phyloP scores from a whole-genome alignment of 2,888 invertebrate species.

The Venusia cambrica region DNA sequence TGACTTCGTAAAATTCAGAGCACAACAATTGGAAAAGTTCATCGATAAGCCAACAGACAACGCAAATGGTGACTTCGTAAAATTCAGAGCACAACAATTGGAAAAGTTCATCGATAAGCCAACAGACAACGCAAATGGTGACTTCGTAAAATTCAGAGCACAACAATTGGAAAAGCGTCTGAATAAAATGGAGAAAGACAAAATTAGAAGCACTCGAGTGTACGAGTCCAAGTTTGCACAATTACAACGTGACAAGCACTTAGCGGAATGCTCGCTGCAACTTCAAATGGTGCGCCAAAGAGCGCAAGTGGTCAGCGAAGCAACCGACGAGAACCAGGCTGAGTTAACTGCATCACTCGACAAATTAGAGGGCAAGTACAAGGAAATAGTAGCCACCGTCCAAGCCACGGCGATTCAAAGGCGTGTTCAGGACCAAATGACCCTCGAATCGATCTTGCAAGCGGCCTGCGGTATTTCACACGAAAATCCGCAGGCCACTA shows the following conservation, averaged over 20 bases:
- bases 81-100: slow-evolving; percentile 42
- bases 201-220: slow-evolving; percentile 46
- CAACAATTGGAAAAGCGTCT: slow-evolving; percentile 59
- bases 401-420: slow-evolving; percentile 69
- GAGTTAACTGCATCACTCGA: slow-evolving; percentile 55
- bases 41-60: slow-evolving; percentile 44
- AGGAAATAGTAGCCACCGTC: slow-evolving; percentile 65
- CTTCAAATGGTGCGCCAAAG: slow-evolving; percentile 62
- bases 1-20: slow-evolving; percentile 39
- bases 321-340: slow-evolving; percentile 54
- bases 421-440: slow-evolving; percentile 63
- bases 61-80: slow-evolving; percentile 34
- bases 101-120: slow-evolving; percentile 48
- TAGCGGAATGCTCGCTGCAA: slow-evolving; percentile 61
- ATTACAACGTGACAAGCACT: slow-evolving; percentile 61
- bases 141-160: slow-evolving; percentile 39
- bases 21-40: slow-evolving; percentile 47
- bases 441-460: slow-evolving; percentile 61
- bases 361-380: slow-evolving; percentile 66
- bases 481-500: slow-evolving; percentile 32
- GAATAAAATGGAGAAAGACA: slow-evolving; percentile 57
- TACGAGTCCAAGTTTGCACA: slow-evolving; percentile 58
- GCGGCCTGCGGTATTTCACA: slow-evolving; percentile 49
- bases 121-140: slow-evolving; percentile 35
- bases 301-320: slow-evolving; percentile 57